Percentiles rank a stretch among this genome's conserved stretches.
Evolutionary conservation across 1,140 invertebrate species (phyloP).

Genomic region (Drosophila kikkawai): DNA sequence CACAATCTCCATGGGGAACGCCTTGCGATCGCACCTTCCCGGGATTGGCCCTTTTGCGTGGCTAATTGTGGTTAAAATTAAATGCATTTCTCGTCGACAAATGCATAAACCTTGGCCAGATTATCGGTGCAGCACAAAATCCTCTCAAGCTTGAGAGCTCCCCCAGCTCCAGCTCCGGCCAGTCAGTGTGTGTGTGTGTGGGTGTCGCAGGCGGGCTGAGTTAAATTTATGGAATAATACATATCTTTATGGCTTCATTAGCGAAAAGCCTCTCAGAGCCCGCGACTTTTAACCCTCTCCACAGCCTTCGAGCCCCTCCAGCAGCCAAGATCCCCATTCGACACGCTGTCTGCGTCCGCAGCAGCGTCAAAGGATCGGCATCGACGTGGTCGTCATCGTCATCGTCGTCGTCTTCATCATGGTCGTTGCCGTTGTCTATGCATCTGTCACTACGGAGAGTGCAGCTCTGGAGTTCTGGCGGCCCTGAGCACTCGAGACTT

Average conservation of each 20-base stretch:
- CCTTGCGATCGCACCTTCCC: slow-evolving; percentile 29
- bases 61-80: slow-evolving; percentile 80
- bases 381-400: slow-evolving; percentile 63
- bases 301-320: slow-evolving; percentile 2
- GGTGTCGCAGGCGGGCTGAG: slow-evolving; percentile 66
- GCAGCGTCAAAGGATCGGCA: slow-evolving; percentile 71
- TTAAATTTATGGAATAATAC: slow-evolving; percentile 81
- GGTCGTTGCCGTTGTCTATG: slow-evolving; percentile 48
- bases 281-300: slow-evolving; percentile 8
- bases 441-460: slow-evolving; percentile 57
- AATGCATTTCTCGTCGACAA: slow-evolving; percentile 67
- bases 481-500: slow-evolving; percentile 68
- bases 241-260: slow-evolving; percentile 84
- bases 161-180: background rate
- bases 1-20: slow-evolving; percentile 26
- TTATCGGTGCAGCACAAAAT: slow-evolving; percentile 51
- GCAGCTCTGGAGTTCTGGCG: slow-evolving; percentile 45
- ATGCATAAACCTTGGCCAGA: slow-evolving; percentile 62
- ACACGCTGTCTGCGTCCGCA: slow-evolving; percentile 77
- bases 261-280: slow-evolving; percentile 55
- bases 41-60: slow-evolving; percentile 58
- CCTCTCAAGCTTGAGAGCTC: background rate
- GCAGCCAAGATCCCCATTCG: slow-evolving; percentile 55
- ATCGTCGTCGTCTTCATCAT: slow-evolving; percentile 30
- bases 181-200: slow-evolving; percentile 41